A percentile compares a stretch with the other conserved stretches of the same genome.
These are phyloP conservation scores for Plestiodon gilberti DNA, from an alignment of 2,113 vertebrate species.

Conservation along the genomic window DNA sequence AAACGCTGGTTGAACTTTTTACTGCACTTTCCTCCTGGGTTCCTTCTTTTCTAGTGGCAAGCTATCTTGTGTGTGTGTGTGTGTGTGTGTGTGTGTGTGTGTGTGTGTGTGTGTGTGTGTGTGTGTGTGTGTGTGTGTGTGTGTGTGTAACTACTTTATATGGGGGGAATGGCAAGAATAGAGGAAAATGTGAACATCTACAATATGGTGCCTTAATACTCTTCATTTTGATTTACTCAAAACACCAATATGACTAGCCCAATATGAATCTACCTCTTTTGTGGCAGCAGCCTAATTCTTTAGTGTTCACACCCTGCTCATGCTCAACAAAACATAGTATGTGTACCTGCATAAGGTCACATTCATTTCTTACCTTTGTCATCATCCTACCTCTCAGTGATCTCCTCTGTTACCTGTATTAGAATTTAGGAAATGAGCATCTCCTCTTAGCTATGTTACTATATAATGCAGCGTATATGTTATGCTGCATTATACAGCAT, in stretches of 20 bases:
- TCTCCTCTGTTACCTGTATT: neutral
- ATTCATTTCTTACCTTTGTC: neutral
- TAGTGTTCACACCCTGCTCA: neutral
- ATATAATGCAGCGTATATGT: neutral
- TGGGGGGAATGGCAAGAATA: neutral
- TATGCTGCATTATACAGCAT: too few relatives aligned
- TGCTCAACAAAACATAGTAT: neutral
- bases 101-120: neutral
- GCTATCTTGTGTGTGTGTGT: too few relatives aligned
- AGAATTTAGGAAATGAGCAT: neutral
- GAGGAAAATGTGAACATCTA: neutral
- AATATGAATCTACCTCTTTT: neutral
- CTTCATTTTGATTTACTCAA: neutral
- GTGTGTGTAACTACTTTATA: neutral
- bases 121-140: too few relatives aligned
- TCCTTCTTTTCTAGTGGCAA: too few relatives aligned
- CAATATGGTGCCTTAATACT: neutral
- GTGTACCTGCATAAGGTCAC: neutral
- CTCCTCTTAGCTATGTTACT: neutral
- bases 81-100: too few relatives aligned
- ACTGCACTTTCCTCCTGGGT: too few relatives aligned
- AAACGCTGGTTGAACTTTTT: too few relatives aligned
- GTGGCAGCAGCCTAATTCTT: neutral
- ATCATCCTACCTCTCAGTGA: too few relatives aligned
- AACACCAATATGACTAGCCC: neutral